A percentile compares a stretch with the other conserved stretches of the same genome.
Evolutionary conservation across 2,113 vertebrate species (phyloP).

Genomic region (Electrona antarctica): DNA sequence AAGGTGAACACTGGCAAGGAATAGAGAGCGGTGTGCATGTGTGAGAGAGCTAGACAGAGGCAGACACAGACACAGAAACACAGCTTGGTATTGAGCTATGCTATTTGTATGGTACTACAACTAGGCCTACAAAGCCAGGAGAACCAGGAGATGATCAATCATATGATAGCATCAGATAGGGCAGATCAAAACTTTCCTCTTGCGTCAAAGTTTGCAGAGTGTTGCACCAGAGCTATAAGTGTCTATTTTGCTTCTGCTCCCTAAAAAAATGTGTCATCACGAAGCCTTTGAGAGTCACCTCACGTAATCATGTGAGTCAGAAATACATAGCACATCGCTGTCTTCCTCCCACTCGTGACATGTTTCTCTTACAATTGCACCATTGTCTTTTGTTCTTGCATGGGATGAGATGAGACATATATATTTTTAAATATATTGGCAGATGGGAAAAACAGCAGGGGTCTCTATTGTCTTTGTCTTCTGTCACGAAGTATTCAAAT

Average conservation of each 20-base stretch:
- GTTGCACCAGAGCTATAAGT: background rate
- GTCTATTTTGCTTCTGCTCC: background rate
- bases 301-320: conserved; percentile 8
- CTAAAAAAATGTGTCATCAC: background rate
- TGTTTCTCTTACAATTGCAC: background rate
- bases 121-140: too few relatives aligned
- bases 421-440: conserved; percentile 30
- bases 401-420: conserved; percentile 5
- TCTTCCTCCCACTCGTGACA: background rate
- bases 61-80: too few relatives aligned
- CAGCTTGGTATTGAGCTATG: too few relatives aligned
- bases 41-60: too few relatives aligned
- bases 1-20: background rate
- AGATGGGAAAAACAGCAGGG: conserved; percentile 41
- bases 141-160: conserved; percentile 4
- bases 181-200: background rate
- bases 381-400: conserved; percentile 14
- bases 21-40: background rate
- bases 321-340: background rate
- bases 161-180: background rate
- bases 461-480: conserved; percentile 20
- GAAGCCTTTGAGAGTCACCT: conserved; percentile 22
- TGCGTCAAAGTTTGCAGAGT: conserved; percentile 1
- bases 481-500: background rate
- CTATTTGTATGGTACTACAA: too few relatives aligned